These are phyloP conservation scores for Lontra canadensis DNA, from an alignment of 2,113 vertebrate species.

Conservation along the genomic window DNA sequence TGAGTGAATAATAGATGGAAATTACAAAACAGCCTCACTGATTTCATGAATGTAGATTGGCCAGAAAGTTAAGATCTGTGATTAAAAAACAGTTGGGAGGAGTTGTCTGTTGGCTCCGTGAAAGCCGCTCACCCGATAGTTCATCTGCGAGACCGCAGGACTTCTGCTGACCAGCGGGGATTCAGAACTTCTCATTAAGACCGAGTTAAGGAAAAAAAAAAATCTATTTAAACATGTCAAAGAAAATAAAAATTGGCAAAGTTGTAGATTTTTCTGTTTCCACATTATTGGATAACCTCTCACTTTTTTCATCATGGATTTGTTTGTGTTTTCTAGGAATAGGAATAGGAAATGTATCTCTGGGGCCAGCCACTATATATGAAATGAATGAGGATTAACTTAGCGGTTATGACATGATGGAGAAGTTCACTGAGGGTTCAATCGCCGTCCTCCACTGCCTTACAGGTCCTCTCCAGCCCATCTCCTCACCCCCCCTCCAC, in stretches of 20 bases:
- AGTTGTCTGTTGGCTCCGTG: not conserved
- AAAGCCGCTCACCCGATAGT: not conserved
- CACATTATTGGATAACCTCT: not conserved
- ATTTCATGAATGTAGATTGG: not conserved
- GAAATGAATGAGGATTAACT: not conserved
- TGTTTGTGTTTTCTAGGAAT: not conserved
- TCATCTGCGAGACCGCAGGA: not conserved
- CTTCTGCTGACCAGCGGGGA: not conserved
- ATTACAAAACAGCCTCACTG: not conserved
- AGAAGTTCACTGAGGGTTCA: not conserved
- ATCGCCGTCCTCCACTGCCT: not conserved
- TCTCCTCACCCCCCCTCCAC: not conserved
- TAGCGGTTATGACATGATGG: not conserved
- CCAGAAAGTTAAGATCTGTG: not conserved
- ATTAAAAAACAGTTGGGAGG: not conserved
- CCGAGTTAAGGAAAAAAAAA: not conserved
- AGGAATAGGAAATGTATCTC: not conserved
- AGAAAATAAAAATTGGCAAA: conserved; percentile 1
- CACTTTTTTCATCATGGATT: not conserved
- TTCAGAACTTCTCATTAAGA: not conserved
- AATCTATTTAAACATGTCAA: not conserved
- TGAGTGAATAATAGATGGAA: not conserved
- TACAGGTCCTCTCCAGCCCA: not conserved
- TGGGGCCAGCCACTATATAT: not conserved
- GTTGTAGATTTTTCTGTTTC: conserved; percentile 4